Percentiles rank a stretch among this genome's conserved stretches.
These are phyloP conservation scores for Diaprepes abbreviatus DNA, from an alignment of 2,888 invertebrate species.

Conservation along the genomic window DNA sequence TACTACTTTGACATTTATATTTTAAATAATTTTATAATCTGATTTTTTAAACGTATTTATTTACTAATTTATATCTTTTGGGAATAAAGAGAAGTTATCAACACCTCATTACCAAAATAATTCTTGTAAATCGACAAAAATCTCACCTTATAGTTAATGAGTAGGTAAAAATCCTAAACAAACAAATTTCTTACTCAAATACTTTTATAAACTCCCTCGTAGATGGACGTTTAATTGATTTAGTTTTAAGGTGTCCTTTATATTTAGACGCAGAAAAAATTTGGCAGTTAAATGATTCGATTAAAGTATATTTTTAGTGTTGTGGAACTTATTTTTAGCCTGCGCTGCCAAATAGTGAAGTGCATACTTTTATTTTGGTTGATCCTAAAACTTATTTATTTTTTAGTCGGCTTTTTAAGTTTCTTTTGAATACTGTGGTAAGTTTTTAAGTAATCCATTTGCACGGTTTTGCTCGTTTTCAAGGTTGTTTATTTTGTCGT, in stretches of 20 bases:
- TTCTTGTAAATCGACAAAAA: too few species aligned
- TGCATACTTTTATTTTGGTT: conserved; percentile 35
- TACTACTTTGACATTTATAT: too few species aligned
- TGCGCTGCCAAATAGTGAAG: conserved; percentile 27
- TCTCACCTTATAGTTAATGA: too few species aligned
- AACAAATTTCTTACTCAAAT: background rate
- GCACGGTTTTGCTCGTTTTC: background rate
- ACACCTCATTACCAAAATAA: too few species aligned
- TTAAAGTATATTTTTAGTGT: conserved; percentile 41
- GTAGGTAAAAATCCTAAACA: too few species aligned
- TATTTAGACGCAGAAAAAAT: conserved; percentile 39
- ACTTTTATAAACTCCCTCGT: background rate
- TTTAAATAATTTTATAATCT: too few species aligned
- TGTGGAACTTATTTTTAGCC: conserved; percentile 33
- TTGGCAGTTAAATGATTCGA: conserved; percentile 40
- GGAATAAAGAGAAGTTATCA: too few species aligned
- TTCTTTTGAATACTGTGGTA: conserved; percentile 7
- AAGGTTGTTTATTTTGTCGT: background rate
- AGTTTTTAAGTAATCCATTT: background rate
- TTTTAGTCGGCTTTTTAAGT: conserved; percentile 20
- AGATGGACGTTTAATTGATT: background rate
- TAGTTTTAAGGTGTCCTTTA: conserved; percentile 18
- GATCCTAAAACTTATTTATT: conserved; percentile 21
- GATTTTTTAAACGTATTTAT: too few species aligned
- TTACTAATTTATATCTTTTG: too few species aligned